Conservation (phyloP, 2,888 invertebrate species). For the Lasioglossum oenotherae region DNA sequence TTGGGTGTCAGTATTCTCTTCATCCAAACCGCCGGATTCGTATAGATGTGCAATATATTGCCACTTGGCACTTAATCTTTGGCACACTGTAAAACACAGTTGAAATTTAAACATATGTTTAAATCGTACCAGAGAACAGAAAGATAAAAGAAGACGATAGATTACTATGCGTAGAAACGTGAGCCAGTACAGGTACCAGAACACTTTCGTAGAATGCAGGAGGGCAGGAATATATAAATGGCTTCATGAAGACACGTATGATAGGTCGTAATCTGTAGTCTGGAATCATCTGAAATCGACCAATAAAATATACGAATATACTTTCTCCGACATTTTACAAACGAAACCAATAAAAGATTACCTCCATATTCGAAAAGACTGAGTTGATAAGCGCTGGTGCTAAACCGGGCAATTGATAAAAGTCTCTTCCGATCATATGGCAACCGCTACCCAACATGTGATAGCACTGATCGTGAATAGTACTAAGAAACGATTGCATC, state of each 20-base stretch:
- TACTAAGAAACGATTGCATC: constrained; percentile 93
- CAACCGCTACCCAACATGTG: constrained; percentile 89
- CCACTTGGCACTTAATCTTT: constrained; percentile 91
- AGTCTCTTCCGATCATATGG: constrained; percentile 91
- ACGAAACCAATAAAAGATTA: constrained; percentile 73
- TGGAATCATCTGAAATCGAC: constrained; percentile 88
- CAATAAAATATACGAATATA: neutral
- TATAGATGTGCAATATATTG: constrained; percentile 91
- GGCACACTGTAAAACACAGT: constrained; percentile 80
- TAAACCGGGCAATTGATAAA: constrained; percentile 92
- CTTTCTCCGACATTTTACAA: neutral
- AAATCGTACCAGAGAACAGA: neutral
- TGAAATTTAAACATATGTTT: neutral
- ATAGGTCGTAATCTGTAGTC: constrained; percentile 94
- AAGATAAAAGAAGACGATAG: constrained; percentile 8
- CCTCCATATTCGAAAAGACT: constrained; percentile 89
- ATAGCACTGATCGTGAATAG: constrained; percentile 92
- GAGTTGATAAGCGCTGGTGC: constrained; percentile 90
- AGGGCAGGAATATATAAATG: constrained; percentile 94
- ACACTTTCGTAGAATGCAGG: constrained; percentile 91
- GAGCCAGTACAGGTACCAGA: constrained; percentile 91
- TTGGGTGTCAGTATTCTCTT: constrained; percentile 90
- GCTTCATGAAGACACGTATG: constrained; percentile 93
- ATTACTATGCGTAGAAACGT: constrained; percentile 91
- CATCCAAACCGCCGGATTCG: constrained; percentile 91